phyloP scores from a whole-genome alignment of 2,797 vertebrate genomes.

The Paguma larvata region DNA sequence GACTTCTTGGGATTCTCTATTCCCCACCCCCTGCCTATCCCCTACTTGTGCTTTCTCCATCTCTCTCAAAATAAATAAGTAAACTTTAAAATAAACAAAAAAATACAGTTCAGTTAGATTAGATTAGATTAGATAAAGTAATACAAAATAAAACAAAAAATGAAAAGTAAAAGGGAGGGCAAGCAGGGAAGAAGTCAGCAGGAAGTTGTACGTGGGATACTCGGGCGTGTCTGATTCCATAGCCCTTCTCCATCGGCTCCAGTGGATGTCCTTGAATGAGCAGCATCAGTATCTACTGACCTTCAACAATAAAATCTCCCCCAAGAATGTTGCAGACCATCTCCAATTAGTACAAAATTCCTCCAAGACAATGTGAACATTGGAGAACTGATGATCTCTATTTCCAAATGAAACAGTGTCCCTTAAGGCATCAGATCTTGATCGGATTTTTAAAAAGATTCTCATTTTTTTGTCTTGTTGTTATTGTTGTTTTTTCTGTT shows the following conservation, averaged over 20 bases:
- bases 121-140: neutral
- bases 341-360: neutral
- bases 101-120: no score
- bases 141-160: neutral
- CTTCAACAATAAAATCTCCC: neutral
- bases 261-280: neutral
- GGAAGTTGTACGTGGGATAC: accelerated
- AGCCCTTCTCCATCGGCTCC: neutral
- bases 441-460: neutral
- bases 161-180: neutral
- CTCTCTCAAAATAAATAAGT: no score
- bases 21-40: no score
- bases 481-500: neutral
- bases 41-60: no score
- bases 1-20: no score
- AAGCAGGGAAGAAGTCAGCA: accelerated
- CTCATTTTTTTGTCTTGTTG: neutral
- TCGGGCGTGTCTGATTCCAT: accelerated
- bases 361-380: accelerated
- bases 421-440: accelerated
- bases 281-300: accelerated
- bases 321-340: accelerated
- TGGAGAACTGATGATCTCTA: neutral
- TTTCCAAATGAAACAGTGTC: accelerated
- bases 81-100: no score